phyloP scores from a whole-genome alignment of 2,888 invertebrate species.

The Dolomedes plantarius region DNA sequence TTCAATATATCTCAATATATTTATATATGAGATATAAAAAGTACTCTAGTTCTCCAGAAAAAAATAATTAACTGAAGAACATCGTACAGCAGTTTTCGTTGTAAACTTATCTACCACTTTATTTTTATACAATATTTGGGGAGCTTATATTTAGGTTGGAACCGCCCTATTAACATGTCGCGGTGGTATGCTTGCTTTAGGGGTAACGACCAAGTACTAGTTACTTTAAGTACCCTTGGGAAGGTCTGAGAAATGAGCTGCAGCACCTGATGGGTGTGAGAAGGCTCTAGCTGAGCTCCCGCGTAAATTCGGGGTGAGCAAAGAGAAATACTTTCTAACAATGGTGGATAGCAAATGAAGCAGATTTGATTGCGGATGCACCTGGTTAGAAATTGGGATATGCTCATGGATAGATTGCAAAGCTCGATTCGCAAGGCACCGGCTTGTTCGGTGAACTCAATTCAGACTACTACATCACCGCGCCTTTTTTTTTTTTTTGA shows the following conservation, averaged over 20 bases:
- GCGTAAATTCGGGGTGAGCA: background rate
- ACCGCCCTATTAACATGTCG: background rate
- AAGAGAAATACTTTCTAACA: background rate
- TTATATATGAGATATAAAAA: no score
- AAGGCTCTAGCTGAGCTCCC: background rate
- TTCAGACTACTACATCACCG: constrained; percentile 10
- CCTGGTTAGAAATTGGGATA: no score
- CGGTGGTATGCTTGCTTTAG: constrained; percentile 12
- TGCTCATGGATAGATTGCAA: no score
- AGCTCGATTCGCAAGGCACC: background rate
- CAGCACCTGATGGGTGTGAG: background rate
- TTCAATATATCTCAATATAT: no score
- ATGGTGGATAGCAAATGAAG: background rate
- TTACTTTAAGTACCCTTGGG: background rate
- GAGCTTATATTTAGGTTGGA: no score
- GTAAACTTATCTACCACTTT: no score
- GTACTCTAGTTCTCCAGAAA: no score
- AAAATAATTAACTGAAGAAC: no score
- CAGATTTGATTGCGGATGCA: background rate
- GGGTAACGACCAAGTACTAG: constrained; percentile 2
- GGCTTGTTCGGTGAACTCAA: background rate
- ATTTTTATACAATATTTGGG: no score
- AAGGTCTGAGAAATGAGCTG: constrained; percentile 8
- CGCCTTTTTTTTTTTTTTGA: background rate
- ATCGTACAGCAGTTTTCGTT: no score